phyloP scores from a whole-genome alignment of 2,113 vertebrate genomes.

The Melanerpes aurifrons region DNA sequence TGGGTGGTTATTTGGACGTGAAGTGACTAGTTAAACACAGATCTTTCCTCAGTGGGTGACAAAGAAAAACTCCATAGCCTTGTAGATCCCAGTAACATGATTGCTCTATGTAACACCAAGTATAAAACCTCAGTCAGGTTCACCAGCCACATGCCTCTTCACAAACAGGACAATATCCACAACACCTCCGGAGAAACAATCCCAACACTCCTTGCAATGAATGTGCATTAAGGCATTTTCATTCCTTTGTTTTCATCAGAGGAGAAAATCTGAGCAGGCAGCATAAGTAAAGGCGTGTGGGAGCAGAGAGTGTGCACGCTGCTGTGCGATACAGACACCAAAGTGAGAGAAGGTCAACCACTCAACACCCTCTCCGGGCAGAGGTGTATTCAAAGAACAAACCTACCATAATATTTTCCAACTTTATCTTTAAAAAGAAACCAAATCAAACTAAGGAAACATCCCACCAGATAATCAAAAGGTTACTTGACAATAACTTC shows the following conservation, averaged over 20 bases:
- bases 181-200: not conserved
- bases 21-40: not conserved
- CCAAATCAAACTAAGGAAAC: not conserved
- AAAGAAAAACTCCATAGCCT: not conserved
- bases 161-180: not conserved
- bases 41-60: not conserved
- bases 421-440: not conserved
- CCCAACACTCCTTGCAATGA: not conserved
- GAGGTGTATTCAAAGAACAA: not conserved
- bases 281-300: not conserved
- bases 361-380: not conserved
- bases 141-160: not conserved
- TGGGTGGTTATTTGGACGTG: not conserved
- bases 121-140: not conserved
- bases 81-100: not conserved
- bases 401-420: not conserved
- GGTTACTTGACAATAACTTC: slow-evolving; percentile 64
- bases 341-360: not conserved
- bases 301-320: accelerated
- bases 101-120: not conserved
- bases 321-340: not conserved
- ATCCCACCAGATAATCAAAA: slow-evolving; percentile 59
- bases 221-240: not conserved
- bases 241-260: not conserved
- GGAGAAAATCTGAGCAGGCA: not conserved